Evolutionary conservation across 53 echinoderm and acorn worm genomes (phyloP).

Genomic region (Zoroaster sp.): DNA sequence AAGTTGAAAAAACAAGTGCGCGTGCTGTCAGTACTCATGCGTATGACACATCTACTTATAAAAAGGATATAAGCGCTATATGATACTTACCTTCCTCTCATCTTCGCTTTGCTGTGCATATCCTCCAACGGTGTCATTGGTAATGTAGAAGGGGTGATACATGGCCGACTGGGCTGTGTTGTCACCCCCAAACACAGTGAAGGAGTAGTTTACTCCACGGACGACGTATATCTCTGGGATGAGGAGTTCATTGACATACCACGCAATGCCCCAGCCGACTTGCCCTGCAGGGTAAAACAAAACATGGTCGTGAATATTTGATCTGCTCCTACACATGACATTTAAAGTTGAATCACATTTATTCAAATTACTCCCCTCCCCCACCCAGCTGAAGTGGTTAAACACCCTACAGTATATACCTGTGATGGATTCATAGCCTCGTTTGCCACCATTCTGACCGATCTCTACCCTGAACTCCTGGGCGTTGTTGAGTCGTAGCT

Average conservation of each 20-base stretch:
- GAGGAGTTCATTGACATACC: slow-evolving; percentile 77
- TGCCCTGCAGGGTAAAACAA: slow-evolving; percentile 20
- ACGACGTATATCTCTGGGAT: slow-evolving; percentile 79
- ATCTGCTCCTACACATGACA: too few species aligned
- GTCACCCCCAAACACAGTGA: slow-evolving; percentile 72
- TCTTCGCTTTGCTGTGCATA: slow-evolving; percentile 42
- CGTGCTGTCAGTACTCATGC: too few species aligned
- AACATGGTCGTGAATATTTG: not conserved
- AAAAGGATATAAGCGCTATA: too few species aligned
- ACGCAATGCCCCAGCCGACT: slow-evolving; percentile 87
- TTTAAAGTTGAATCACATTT: too few species aligned
- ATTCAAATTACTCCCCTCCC: too few species aligned
- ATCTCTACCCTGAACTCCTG: slow-evolving; percentile 58
- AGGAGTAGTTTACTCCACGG: slow-evolving; percentile 76
- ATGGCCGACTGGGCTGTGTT: slow-evolving; percentile 47
- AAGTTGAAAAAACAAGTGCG: too few species aligned
- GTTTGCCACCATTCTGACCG: slow-evolving; percentile 75
- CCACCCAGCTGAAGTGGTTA: not conserved
- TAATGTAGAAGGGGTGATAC: slow-evolving; percentile 92
- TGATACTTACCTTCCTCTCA: slow-evolving; percentile 59
- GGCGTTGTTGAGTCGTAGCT: slow-evolving; percentile 11
- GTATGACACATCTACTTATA: too few species aligned
- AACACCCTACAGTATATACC: slow-evolving; percentile 29
- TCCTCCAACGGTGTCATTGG: slow-evolving; percentile 70
- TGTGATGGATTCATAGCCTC: slow-evolving; percentile 79